Base-by-base conservation (phyloP, 2,888 invertebrate species). In the Steinernema hermaphroditum region DNA sequence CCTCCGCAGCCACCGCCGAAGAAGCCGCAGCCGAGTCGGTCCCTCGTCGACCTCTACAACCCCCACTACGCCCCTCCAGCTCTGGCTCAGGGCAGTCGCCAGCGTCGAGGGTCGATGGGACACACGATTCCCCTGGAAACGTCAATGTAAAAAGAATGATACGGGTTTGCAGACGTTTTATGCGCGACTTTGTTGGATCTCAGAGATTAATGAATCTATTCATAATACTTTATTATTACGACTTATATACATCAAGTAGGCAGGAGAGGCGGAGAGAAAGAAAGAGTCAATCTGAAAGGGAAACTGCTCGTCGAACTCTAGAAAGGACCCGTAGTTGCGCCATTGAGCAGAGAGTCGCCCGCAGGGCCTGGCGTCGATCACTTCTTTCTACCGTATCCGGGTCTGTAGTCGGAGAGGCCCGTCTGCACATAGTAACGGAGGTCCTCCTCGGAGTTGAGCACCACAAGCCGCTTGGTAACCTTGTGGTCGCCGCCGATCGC, bases 381-480 rank as follows among this genome's bases (percentile, higher is more conserved):
- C 54, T 54, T 54, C 54, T 54, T 54, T 16, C 46, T 46, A 6
- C 54, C 54, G 54, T 54, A 54, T 24, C 24, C 54, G n/a, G 54
- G 2, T 16, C 54, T 22, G 54, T 54, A 54, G 27, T 54, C 54
- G 6, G 54, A 54, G 54, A 19, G 22, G 14, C 83, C 83, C 2
- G 83, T 83, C 50, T 78, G 73, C 69, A 82, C 69, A 54, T 77
- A 83, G 74, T 79, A 83, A 22, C 76, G 77, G 70, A 86, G 75
- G 70, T 86, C 85, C 43, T 84, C 85, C 75, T 86, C 84, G 19
- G 83, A 80, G 77, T 86, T 87, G 46, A 87, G 81, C 27, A 86
- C 86, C 32, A 86, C 80, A 29, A 86, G 77, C 49, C 82, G 78
- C 70, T 81, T 79, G 54, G 80, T 79, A 44, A 86, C 85, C 16